phyloP scores from a whole-genome alignment of 1,140 invertebrate species.

The Brachionus rotundiformis region DNA sequence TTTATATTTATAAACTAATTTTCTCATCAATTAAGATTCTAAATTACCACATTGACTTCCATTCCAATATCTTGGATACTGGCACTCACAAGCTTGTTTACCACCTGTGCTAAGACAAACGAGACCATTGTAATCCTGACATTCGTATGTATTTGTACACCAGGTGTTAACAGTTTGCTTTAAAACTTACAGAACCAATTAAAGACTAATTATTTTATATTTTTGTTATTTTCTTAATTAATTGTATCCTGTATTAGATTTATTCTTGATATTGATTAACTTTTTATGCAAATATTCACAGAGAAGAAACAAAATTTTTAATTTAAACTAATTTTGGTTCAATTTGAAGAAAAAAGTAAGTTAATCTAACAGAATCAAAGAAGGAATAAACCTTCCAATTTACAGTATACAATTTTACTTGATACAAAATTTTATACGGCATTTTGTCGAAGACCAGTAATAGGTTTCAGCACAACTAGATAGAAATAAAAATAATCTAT shows the following conservation, averaged over 20 bases:
- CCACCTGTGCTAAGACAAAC: background rate
- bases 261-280: no score
- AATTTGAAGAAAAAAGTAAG: no score
- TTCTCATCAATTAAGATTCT: no score
- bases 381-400: no score
- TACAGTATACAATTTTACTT: no score
- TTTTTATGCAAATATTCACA: no score
- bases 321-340: no score
- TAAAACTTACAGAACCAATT: background rate
- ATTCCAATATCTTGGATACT: background rate
- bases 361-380: no score
- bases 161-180: background rate
- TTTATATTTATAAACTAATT: no score
- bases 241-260: background rate
- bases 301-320: no score
- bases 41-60: background rate
- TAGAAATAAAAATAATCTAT: background rate
- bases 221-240: background rate
- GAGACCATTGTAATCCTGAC: constrained; percentile 29
- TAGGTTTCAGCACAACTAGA: background rate
- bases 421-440: constrained; percentile 19
- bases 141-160: constrained; percentile 7
- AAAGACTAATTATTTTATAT: background rate
- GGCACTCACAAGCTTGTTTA: background rate
- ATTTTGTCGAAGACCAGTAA: background rate